These are phyloP conservation scores for Solenopsis invicta DNA, from an alignment of 1,140 invertebrate species.

Conservation along the genomic window DNA sequence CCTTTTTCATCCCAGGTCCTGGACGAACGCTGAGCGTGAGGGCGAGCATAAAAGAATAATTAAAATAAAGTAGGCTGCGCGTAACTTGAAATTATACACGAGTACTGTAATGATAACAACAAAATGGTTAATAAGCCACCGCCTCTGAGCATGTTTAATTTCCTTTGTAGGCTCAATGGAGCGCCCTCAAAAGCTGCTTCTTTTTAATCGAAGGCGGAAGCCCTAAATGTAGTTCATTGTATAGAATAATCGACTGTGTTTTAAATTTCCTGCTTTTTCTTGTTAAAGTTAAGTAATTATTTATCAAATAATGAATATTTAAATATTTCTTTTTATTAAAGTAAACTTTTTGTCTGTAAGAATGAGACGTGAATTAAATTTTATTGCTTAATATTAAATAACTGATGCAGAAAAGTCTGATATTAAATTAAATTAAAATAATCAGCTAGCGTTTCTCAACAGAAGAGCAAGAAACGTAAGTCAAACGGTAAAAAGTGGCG, in stretches of 20 bases:
- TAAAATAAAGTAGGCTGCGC: constrained; percentile 73
- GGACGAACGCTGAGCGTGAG: constrained; percentile 53
- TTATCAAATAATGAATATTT: not conserved
- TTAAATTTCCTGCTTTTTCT: not conserved
- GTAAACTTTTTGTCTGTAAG: not conserved
- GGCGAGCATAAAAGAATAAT: constrained; percentile 73
- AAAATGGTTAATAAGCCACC: constrained; percentile 59
- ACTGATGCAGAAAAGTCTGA: not conserved
- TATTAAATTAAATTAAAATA: not conserved
- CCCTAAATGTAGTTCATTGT: not conserved
- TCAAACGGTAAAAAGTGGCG: not conserved
- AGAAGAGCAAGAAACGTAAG: not conserved
- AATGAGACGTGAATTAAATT: not conserved
- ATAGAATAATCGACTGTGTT: not conserved
- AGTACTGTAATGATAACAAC: constrained; percentile 71
- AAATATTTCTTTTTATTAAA: not conserved
- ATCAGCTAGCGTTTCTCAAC: not conserved
- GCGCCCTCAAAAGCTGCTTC: not conserved
- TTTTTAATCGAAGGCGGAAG: constrained; percentile 9
- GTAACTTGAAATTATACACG: constrained; percentile 71
- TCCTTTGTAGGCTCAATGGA: constrained; percentile 25
- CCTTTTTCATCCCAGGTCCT: constrained; percentile 34
- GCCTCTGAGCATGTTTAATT: constrained; percentile 2
- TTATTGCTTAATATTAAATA: not conserved
- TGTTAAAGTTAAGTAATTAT: not conserved